Base-by-base conservation (phyloP, 2,113 vertebrate genomes). In the Tyto alba region DNA sequence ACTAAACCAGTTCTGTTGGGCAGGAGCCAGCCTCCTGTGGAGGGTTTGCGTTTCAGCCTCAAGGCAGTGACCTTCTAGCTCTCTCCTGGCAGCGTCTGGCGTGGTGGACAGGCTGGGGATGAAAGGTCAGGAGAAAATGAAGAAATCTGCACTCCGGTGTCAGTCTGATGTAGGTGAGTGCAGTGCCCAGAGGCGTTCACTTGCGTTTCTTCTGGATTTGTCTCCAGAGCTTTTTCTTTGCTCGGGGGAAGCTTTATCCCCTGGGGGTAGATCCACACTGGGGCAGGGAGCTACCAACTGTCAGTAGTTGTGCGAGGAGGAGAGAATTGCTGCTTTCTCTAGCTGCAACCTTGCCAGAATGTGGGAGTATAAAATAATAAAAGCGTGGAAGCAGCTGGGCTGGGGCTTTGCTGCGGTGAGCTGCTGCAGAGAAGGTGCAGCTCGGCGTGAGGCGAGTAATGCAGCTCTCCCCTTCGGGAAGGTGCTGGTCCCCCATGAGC, bases 401-500 rank as follows among this genome's bases (percentile, higher is more conserved):
- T 22, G 34, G 30, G 13, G 34, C 59, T 53, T n/a, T 9, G 25
- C 53, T 47, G 13, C 4, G 15, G 52, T 13, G 36, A n/a, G 57
- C 57, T 4, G 81, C 27, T 29, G 15, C 23, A 5, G 41, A 16
- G 52, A 25, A 19, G 62, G 60, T 30, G 52, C 52, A 23, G 52
- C 43, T 15, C 40, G 0, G 4, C 2, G 2, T 3, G 11, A 11
- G 55, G 29, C 1, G 5, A 53, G 8, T 29, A 27, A 16, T 4
- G n/a, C 41, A 5, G 29, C 36, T 11, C 27, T 41, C 32, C 38
- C 30, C 15, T 17, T 11, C 10, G 25, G 21, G 34, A 59, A 30
- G 30, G 9, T 29, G 52, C 10, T 29, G 4, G 36, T 48, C 30
- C 60, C 20, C 12, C 43, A 7, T 2, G 5, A 38, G 21, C 13